Base-by-base conservation (phyloP, 2,113 vertebrate genomes). In the Rousettus leschenaultii region DNA sequence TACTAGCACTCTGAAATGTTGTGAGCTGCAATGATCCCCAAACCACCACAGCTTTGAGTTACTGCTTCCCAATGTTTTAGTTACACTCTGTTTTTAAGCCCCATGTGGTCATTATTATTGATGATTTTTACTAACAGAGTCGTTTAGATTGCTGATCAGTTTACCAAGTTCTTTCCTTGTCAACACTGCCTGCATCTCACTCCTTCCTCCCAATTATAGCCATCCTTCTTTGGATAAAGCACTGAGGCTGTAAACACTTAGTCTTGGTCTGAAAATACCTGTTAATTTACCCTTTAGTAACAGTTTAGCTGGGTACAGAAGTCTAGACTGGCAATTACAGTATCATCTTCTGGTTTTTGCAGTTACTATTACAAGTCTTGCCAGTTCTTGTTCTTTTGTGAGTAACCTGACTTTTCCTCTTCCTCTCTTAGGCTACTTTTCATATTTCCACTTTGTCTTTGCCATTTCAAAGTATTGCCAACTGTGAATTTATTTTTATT, bases 271-370 rank as follows among this genome's bases (percentile, higher is more conserved):
- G 24, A 78, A 92, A 38, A 12, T 15, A 51, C 7, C 14, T 75
- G 59, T 26, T 35, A 43, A 65, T 51, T 28, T 65, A 83, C 12
- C 59, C 18, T n/a, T 19, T 51, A 22, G 28, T 26, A 10, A 26
- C 12, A 74, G 45, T 55, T 90, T 63, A 82, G 92, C 77, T 95
- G 53, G 82, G 53, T 75, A 77, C 18, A 40, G 73, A 89, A 94
- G 33, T 73, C 48, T 55, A 73, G 19, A 21, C 59, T 66, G 43
- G 21, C 24, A 73, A 22, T 66, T 45, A 66, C 14, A 55, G 6
- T 26, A 3, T 9, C 28, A 7, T 65, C 86, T 70, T 71, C 22
- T 35, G 74, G 33, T 53, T 92, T 21, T 38, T 53, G 65, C 30
- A 8, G 7, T 24, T 12, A 43, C 7, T 16, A 4, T 2, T 43